Evolutionary conservation across 2,888 invertebrate genomes (phyloP), one percentile per base, ranked within the genome.

Genomic region (Leptodirus hochenwartii): DNA sequence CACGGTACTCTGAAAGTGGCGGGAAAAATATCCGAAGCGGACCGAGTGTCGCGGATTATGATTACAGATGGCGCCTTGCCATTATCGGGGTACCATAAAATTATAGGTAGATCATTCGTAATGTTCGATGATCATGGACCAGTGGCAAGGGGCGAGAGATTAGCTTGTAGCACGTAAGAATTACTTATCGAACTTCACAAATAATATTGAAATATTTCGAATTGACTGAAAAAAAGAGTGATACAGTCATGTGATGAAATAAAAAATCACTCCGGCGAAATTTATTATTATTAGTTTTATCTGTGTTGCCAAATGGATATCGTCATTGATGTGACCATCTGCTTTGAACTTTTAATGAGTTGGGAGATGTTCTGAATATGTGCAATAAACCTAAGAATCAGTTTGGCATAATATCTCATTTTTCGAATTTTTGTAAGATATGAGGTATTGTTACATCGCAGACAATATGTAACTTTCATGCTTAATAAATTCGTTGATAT

Each of bases 81-180:
- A 0, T 58, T 93, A 5, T 68, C 71, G 6, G 91, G 91, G 9
- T 64, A 65, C 10, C 59, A 71, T 45, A 71, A 70, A 38, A 63
- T 85, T 43, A 48, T 90, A 43, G 81, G 80, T 27, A 78, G 75
- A 50, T 81, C 90, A 5, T 56, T 93, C 17, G 81, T 88, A 2
- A 66, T 93, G 27, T 84, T 79, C 45, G 88, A 84, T 47, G 87
- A 88, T 47, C 69, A 77, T 46, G 84, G 84, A 0, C 88, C 88
- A 0, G 71, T 75, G 36, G 87, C 87, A 0, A 59, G 90, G 38
- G 90, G 90, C 9, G 84, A 88, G 53, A 58, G 90, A 36, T 60
- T 91, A 47, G 87, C 84, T 0, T 93, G 93, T 51, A 78, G 87
- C 5, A 66, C 69, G 81, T 85, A 53, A 67, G 62, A 56, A 17